These are phyloP conservation scores for Scolanthus callimorphus DNA, from an alignment of 92 coral and sea anemone genomes.

Conservation along the genomic window DNA sequence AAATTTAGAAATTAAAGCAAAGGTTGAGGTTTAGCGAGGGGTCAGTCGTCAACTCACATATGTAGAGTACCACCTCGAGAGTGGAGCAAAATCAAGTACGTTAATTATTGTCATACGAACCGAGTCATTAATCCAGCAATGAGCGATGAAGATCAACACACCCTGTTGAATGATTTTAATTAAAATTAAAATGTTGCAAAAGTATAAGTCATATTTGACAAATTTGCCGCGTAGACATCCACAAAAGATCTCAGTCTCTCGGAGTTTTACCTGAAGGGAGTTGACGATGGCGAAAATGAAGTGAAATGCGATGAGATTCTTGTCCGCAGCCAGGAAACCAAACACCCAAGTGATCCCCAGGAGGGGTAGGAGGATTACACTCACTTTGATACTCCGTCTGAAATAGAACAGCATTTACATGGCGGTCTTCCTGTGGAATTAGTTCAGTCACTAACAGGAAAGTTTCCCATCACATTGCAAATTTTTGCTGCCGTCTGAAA, in stretches of 20 bases:
- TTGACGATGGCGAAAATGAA: conserved; percentile 78
- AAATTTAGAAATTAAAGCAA: background rate
- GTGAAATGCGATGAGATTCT: conserved; percentile 73
- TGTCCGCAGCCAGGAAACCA: conserved; percentile 83
- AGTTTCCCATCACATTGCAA: too few species aligned
- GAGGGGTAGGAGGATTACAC: conserved; percentile 73
- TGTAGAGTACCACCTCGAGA: too few species aligned
- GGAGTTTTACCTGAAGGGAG: conserved; percentile 69
- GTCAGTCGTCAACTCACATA: too few species aligned
- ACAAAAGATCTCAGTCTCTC: too few species aligned
- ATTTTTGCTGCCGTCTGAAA: too few species aligned
- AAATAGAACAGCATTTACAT: too few species aligned
- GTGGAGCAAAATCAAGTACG: background rate
- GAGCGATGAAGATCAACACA: conserved; percentile 79
- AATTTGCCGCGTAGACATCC: background rate
- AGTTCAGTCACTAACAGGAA: too few species aligned
- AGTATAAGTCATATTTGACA: background rate
- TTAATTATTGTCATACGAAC: conserved; percentile 27
- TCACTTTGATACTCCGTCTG: conserved; percentile 78
- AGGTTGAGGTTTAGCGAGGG: background rate
- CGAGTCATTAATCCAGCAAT: conserved; percentile 89
- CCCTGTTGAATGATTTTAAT: conserved; percentile 37
- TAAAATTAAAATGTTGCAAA: background rate
- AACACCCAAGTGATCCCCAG: conserved; percentile 91
- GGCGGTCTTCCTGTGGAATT: too few species aligned